Percentiles rank a stretch among this genome's conserved stretches.
These are phyloP conservation scores for Sialia sialis DNA, from an alignment of 2,113 vertebrate species.

Conservation along the genomic window DNA sequence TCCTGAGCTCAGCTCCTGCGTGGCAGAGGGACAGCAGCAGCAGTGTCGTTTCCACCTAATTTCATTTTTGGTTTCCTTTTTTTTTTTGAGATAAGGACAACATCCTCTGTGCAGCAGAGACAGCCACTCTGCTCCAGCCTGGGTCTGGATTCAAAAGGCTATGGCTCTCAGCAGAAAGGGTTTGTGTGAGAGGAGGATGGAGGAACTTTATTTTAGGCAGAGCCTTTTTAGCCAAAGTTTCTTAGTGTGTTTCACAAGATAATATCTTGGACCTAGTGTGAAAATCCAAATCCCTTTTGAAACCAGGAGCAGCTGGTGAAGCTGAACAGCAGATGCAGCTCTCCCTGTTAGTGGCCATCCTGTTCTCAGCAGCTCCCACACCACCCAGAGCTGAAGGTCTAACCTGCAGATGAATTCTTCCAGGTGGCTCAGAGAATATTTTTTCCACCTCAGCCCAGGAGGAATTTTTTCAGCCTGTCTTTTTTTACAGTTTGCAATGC, in stretches of 20 bases:
- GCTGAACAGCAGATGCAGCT: accelerated
- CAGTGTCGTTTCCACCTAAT: neutral
- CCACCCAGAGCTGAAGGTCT: neutral
- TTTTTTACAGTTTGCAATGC: neutral
- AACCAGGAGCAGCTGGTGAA: neutral
- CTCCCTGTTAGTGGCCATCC: neutral
- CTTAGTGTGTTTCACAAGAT: neutral
- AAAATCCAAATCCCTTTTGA: neutral
- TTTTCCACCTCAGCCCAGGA: neutral
- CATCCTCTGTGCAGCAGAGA: accelerated
- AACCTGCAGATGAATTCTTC: neutral
- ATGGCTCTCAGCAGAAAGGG: neutral
- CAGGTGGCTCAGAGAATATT: neutral
- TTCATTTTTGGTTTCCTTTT: neutral
- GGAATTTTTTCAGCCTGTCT: neutral
- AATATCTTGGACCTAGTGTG: neutral
- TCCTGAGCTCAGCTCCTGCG: neutral
- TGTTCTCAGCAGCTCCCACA: neutral
- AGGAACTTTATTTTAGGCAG: neutral
- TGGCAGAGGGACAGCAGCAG: neutral
- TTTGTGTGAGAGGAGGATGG: neutral
- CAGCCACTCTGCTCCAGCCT: neutral
- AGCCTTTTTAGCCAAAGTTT: neutral
- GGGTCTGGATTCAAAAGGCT: neutral
- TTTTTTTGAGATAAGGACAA: neutral